Conservation (phyloP, 2,888 invertebrate species). For the Lasioglossum oenotherae region DNA sequence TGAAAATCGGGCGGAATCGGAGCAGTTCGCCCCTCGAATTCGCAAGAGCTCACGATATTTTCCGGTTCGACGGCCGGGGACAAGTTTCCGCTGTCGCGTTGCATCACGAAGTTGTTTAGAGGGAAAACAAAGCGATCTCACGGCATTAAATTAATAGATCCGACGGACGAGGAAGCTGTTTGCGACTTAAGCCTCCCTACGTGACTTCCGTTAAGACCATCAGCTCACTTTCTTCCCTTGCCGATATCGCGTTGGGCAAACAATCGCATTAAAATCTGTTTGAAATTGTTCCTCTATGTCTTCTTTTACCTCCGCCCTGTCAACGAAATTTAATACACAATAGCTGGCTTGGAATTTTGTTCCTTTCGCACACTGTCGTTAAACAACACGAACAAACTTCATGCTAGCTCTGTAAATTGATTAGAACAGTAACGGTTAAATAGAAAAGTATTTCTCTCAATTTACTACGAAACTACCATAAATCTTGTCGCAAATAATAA, state of each 20-base stretch:
- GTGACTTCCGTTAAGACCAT: conserved; percentile 78
- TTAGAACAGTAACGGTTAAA: background rate
- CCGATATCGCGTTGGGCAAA: conserved; percentile 77
- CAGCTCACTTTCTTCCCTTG: conserved; percentile 78
- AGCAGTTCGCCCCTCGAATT: background rate
- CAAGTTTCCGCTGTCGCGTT: conserved; percentile 1
- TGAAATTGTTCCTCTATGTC: conserved; percentile 67
- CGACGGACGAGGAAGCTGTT: conserved; percentile 69
- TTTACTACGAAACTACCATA: background rate
- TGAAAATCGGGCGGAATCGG: background rate
- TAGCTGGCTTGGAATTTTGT: background rate
- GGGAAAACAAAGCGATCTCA: conserved; percentile 70
- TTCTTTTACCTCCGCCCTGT: background rate
- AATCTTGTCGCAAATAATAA: background rate
- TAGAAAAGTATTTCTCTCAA: too few relatives aligned
- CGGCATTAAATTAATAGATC: conserved; percentile 76
- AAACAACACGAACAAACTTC: background rate
- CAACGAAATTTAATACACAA: background rate
- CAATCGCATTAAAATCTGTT: conserved; percentile 75
- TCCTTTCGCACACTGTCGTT: background rate
- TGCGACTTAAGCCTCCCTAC: conserved; percentile 78
- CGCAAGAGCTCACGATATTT: conserved; percentile 24
- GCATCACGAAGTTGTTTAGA: conserved; percentile 58
- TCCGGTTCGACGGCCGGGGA: conserved; percentile 8
- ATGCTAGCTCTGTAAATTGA: background rate